Percentiles rank a stretch among this genome's conserved stretches.
These are phyloP conservation scores for Pterocles gutturalis DNA, from an alignment of 2,113 vertebrate species.

Conservation along the genomic window DNA sequence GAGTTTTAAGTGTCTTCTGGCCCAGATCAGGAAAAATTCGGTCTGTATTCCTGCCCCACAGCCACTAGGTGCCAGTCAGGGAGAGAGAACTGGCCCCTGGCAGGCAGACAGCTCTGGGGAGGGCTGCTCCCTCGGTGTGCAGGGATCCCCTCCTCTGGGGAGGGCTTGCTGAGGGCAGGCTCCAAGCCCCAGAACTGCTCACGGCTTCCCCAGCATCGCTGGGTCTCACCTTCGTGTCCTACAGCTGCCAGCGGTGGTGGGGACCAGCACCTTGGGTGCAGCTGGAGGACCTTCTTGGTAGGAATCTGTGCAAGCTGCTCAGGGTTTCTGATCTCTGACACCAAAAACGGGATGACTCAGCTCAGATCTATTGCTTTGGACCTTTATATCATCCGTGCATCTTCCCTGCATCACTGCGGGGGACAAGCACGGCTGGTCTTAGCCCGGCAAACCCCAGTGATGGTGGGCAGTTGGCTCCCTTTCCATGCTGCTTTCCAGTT, in stretches of 20 bases:
- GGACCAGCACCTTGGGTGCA: neutral
- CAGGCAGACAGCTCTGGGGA: neutral
- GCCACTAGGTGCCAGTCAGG: conserved; percentile 2
- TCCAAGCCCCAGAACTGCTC: neutral
- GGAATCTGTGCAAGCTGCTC: neutral
- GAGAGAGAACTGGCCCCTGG: neutral
- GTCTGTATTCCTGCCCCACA: conserved; percentile 21
- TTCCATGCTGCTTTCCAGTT: neutral
- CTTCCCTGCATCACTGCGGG: neutral
- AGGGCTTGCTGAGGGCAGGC: neutral
- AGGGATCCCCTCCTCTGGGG: neutral
- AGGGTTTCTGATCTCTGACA: neutral
- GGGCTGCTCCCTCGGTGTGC: neutral
- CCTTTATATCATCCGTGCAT: accelerated
- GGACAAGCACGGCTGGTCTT: neutral
- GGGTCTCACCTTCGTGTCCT: neutral
- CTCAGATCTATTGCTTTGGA: neutral
- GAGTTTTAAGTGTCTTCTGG: neutral
- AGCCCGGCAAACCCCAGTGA: neutral
- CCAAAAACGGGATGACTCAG: neutral
- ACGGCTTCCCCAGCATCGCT: accelerated
- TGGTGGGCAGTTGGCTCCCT: neutral
- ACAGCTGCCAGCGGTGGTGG: neutral
- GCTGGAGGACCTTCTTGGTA: neutral
- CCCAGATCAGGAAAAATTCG: neutral